Base-by-base conservation (phyloP, 1,140 invertebrate genomes). In the Caerostris darwini region DNA sequence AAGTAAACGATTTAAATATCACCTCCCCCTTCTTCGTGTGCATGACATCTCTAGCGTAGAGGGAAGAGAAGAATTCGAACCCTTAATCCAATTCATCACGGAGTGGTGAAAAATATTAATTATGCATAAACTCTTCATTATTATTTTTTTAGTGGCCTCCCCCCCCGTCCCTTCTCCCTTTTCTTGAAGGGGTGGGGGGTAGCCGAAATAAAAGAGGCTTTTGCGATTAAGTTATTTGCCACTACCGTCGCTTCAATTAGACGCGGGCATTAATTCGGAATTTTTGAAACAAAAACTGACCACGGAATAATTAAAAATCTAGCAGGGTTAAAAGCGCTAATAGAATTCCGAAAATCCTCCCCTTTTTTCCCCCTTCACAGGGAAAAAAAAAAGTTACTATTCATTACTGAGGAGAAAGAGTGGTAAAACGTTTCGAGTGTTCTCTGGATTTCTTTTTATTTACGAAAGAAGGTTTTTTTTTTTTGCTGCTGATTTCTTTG, bases 221-320 rank as follows among this genome's bases (percentile, higher is more conserved):
- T 77, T 77, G 34, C 19, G 69, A 77, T 77, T 77, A 77, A 77
- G 69, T 77, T 77, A 77, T 77, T 53, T 53, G 34, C 69, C 69
- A 77, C 69, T 77, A 50, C 69, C 69, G 69, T 34, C 34, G 69
- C 10, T 77, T 77, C 69, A 77, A 77, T 77, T 77, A 77, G 69
- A 77, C 19, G 69, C 69, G 34, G 34, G 34, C 50, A 50, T 77
- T 77, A 77, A 77, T 77, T 77, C 7, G 69, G 50, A 77, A n/a
- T n/a, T 77, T 77, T 34, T 77, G 69, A 34, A 53, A 77, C 69
- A 77, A 77, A 77, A 77, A 77, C 69, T 77, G 69, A 77, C 34
- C 34, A 12, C 34, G 69, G 34, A 77, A 34, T 77, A 77, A 77
- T 77, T 77, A 77, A 77, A 77, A 77, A 77, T 77, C 69, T 34